Conservation (phyloP, 2,888 invertebrate species). For the Sthenelais limicola region DNA sequence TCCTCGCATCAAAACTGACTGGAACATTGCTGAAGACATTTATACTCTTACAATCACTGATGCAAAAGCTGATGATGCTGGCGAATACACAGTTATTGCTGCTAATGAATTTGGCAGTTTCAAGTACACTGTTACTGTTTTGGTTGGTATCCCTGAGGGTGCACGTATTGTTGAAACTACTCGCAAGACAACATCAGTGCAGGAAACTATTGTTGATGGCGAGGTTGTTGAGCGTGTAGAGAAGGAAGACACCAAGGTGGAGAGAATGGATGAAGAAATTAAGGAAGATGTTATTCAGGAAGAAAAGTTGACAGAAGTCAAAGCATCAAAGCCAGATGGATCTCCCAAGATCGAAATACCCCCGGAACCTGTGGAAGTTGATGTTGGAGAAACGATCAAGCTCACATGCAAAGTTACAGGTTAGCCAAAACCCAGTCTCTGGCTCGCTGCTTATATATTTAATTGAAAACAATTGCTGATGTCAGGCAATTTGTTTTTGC, state of each 20-base stretch:
- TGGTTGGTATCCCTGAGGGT: background rate
- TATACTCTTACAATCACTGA: slow-evolving; percentile 27
- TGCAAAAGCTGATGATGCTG: slow-evolving; percentile 36
- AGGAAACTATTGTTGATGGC: slow-evolving; percentile 11
- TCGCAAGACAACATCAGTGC: slow-evolving; percentile 11
- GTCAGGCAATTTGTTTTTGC: no score
- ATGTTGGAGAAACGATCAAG: slow-evolving; percentile 42
- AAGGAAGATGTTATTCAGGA: slow-evolving; percentile 10
- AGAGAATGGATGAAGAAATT: slow-evolving; percentile 13
- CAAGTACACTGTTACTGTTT: slow-evolving; percentile 23
- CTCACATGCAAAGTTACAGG: slow-evolving; percentile 43
- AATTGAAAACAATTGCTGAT: no score
- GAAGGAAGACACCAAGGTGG: slow-evolving; percentile 13
- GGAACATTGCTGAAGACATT: background rate
- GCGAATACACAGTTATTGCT: slow-evolving; percentile 41
- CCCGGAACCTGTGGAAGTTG: slow-evolving; percentile 38
- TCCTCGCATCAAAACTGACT: slow-evolving; percentile 16
- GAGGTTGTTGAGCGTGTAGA: slow-evolving; percentile 15
- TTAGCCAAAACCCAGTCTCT: slow-evolving; percentile 8
- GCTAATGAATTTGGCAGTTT: slow-evolving; percentile 14
- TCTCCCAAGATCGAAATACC: slow-evolving; percentile 32
- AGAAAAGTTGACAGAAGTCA: background rate
- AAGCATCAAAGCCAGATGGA: background rate
- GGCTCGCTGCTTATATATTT: slow-evolving; percentile 31
- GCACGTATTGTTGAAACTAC: background rate